These are phyloP conservation scores for Syngnathus acus DNA, from an alignment of 2,797 vertebrate species.

Conservation along the genomic window DNA sequence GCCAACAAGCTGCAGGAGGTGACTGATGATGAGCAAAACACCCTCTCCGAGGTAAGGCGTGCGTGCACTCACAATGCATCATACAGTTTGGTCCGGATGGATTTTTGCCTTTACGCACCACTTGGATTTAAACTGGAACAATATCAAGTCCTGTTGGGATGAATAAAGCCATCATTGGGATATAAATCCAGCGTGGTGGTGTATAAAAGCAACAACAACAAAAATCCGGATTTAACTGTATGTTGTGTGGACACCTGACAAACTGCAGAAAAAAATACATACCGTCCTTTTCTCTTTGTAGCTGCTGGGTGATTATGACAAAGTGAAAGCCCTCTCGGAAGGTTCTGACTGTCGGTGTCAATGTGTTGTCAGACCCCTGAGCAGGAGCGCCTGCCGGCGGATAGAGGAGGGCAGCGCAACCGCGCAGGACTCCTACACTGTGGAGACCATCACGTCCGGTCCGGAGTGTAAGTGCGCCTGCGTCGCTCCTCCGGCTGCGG, in stretches of 20 bases:
- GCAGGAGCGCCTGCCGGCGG: slow-evolving; percentile 80
- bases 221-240: background rate
- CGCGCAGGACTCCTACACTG: slow-evolving; percentile 81
- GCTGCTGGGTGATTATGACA: slow-evolving; percentile 95
- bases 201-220: background rate
- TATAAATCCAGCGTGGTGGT: background rate
- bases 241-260: slow-evolving; percentile 2
- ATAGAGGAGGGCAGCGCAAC: slow-evolving; percentile 70
- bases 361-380: slow-evolving; percentile 90
- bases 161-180: too few species aligned
- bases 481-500: slow-evolving; percentile 82
- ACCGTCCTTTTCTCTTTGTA: slow-evolving; percentile 68
- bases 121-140: background rate
- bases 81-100: background rate
- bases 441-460: slow-evolving; percentile 89
- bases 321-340: slow-evolving; percentile 92
- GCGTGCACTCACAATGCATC: background rate
- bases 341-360: slow-evolving; percentile 93
- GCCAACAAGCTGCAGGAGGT: slow-evolving; percentile 64
- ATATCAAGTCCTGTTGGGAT: background rate
- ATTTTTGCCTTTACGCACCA: background rate
- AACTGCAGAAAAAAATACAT: slow-evolving; percentile 46
- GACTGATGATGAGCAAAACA: slow-evolving; percentile 72
- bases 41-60: slow-evolving; percentile 78
- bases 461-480: slow-evolving; percentile 89